A percentile compares a stretch with the other conserved stretches of the same genome.
phyloP scores from a whole-genome alignment of 2,888 invertebrate species.

The Malacosoma neustria region DNA sequence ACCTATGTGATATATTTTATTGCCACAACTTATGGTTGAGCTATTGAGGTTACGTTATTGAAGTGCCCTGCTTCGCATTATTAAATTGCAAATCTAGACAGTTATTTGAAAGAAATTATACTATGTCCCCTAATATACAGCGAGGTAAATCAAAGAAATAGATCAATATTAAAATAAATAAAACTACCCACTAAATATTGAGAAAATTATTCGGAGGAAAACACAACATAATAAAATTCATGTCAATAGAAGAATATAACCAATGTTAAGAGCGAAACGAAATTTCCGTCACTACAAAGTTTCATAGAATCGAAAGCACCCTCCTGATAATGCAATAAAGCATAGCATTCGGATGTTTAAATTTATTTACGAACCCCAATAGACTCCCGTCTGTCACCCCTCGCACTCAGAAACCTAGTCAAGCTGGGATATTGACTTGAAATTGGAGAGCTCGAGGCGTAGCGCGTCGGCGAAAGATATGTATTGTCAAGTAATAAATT shows the following conservation, averaged over 20 bases:
- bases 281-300: background rate
- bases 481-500: background rate
- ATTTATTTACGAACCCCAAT: conserved; percentile 35
- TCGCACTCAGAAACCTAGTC: background rate
- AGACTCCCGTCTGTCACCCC: background rate
- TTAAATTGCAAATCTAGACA: too few relatives aligned
- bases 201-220: too few relatives aligned
- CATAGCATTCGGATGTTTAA: conserved; percentile 37
- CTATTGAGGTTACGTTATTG: too few relatives aligned
- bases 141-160: too few relatives aligned
- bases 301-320: conserved; percentile 15
- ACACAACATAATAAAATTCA: too few relatives aligned
- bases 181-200: too few relatives aligned
- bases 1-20: too few relatives aligned
- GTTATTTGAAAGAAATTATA: too few relatives aligned
- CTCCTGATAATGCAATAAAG: conserved; percentile 42
- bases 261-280: background rate
- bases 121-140: too few relatives aligned
- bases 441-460: background rate
- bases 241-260: background rate
- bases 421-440: background rate
- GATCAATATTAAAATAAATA: too few relatives aligned
- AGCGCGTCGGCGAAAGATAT: background rate
- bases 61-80: too few relatives aligned
- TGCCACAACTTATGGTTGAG: too few relatives aligned